A percentile compares a stretch with the other conserved stretches of the same genome.
Conservation (phyloP, 92 coral and sea anemone genomes). For the Isaurus tuberculatus region DNA sequence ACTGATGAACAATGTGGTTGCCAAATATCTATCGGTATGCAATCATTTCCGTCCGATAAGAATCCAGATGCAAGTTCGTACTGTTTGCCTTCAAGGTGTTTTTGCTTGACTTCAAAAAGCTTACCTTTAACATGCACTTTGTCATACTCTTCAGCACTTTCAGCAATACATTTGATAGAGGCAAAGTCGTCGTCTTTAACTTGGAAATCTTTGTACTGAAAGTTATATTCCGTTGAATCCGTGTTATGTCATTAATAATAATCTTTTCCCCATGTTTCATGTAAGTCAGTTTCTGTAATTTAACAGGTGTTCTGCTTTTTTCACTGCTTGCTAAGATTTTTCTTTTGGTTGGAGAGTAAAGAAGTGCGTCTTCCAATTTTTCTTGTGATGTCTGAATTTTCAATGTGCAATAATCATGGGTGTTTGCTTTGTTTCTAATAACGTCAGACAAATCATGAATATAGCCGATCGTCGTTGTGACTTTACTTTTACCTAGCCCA, state of each 20-base stretch:
- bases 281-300: constrained; percentile 9
- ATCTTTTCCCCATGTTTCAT: constrained; percentile 45
- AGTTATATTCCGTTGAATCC: constrained; percentile 43
- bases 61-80: constrained; percentile 52
- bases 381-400: constrained; percentile 27
- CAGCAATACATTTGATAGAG: constrained; percentile 41
- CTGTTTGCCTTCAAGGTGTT: constrained; percentile 20
- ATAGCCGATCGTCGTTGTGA: constrained; percentile 25
- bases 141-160: constrained; percentile 52
- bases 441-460: constrained; percentile 29
- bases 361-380: constrained; percentile 22
- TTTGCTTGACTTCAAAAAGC: constrained; percentile 25
- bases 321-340: constrained; percentile 26
- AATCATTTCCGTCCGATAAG: constrained; percentile 47
- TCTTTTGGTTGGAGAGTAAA: constrained; percentile 40
- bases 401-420: constrained; percentile 17
- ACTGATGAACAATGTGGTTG: constrained; percentile 55
- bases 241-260: constrained; percentile 29
- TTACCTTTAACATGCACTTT: constrained; percentile 41
- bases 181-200: constrained; percentile 51
- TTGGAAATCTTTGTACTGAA: constrained; percentile 54
- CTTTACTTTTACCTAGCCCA: constrained; percentile 19
- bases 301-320: constrained; percentile 26
- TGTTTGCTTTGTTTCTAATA: constrained; percentile 21
- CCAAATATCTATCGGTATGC: constrained; percentile 54